Evolutionary conservation across 2,113 vertebrate species (phyloP).

Genomic region (Labeo catla): DNA sequence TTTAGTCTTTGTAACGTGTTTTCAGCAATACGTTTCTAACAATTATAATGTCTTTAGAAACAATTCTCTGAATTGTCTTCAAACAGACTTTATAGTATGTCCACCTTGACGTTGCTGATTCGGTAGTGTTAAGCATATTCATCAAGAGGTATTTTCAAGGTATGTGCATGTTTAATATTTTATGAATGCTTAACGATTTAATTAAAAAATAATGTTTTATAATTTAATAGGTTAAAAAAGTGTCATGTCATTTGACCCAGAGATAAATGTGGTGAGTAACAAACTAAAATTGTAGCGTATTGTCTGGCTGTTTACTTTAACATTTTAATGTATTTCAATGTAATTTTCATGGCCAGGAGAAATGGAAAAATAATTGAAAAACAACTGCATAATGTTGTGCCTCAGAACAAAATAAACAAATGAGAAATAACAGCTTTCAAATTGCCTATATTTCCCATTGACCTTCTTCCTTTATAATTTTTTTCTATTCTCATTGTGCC

Average conservation of each 20-base stretch:
- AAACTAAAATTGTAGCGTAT: slow-evolving; percentile 55
- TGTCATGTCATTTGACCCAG: neutral
- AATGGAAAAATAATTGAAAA: neutral
- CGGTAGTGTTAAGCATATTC: neutral
- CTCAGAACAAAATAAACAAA: slow-evolving; percentile 4
- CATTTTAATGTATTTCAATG: neutral
- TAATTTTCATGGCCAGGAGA: neutral
- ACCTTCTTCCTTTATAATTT: neutral
- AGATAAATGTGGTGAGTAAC: slow-evolving; percentile 41
- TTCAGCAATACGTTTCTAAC: too few species aligned
- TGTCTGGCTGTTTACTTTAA: slow-evolving; percentile 57
- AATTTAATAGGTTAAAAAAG: neutral
- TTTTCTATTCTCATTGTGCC: neutral
- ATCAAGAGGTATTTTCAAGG: neutral
- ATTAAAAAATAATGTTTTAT: neutral
- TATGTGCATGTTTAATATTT: slow-evolving; percentile 17
- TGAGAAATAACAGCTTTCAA: slow-evolving; percentile 6
- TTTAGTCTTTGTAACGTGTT: neutral
- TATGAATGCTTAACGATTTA: neutral
- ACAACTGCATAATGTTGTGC: neutral
- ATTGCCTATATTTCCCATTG: neutral
- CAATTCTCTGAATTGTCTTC: too few species aligned
- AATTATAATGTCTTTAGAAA: too few species aligned
- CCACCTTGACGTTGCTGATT: neutral
- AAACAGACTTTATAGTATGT: neutral